These are phyloP conservation scores for Chlorodrepanis virens DNA, from an alignment of 2,113 vertebrate genomes.

Conservation along the genomic window DNA sequence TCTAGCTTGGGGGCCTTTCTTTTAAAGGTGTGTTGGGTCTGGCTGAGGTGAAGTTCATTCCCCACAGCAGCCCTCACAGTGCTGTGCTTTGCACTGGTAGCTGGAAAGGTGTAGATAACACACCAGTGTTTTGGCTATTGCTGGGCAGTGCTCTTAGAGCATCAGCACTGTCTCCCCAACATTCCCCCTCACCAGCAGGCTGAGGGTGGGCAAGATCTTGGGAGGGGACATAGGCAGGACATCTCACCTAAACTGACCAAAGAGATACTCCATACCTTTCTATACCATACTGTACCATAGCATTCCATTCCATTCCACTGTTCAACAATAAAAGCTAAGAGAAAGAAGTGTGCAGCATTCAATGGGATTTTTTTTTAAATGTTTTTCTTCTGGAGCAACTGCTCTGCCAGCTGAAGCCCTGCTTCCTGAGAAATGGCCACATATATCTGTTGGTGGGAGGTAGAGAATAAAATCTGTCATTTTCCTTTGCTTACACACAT, in stretches of 20 bases:
- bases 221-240: neutral
- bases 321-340: neutral
- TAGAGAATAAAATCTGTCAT: neutral
- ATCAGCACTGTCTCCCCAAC: accelerated
- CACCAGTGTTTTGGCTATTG: neutral
- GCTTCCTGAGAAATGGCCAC: neutral
- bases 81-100: neutral
- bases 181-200: neutral
- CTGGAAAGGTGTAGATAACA: neutral
- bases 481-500: neutral
- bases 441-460: neutral
- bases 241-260: neutral
- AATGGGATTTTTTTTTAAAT: accelerated
- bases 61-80: neutral
- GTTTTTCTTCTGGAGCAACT: neutral
- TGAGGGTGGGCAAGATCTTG: neutral
- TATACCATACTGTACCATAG: neutral
- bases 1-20: neutral
- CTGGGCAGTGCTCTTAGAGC: neutral
- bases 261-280: neutral
- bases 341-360: neutral
- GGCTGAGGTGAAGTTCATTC: neutral
- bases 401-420: neutral
- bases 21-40: neutral
- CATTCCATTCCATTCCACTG: neutral